Conservation (phyloP, 2,113 vertebrate genomes). For the Chloropsis cyanopogon region DNA sequence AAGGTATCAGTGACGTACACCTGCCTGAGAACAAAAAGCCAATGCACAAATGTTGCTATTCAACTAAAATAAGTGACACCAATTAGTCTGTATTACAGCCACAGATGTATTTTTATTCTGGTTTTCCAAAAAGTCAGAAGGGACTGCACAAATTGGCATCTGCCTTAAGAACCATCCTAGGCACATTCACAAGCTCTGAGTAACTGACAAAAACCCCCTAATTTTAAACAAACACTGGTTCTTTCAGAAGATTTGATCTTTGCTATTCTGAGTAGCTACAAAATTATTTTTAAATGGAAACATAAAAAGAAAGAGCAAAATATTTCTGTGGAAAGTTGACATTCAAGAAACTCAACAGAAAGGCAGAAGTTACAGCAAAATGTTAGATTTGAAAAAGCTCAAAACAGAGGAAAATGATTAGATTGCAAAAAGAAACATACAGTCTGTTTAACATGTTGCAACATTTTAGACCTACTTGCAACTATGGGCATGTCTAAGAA, state of each 20-base stretch:
- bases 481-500: neutral
- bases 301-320: neutral
- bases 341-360: neutral
- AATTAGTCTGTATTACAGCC: neutral
- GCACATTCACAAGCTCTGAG: neutral
- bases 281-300: neutral
- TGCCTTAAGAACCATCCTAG: neutral
- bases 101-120: neutral
- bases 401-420: neutral
- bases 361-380: neutral
- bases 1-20: neutral
- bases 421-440: neutral
- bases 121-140: neutral
- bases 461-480: neutral
- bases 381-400: neutral
- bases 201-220: accelerated
- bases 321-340: neutral
- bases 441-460: neutral
- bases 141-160: neutral
- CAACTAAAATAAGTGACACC: neutral
- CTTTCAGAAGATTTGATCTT: neutral
- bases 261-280: neutral
- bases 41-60: neutral
- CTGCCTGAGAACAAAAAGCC: neutral
- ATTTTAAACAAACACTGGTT: neutral